phyloP scores from a whole-genome alignment of 2,113 vertebrate genomes.

The Protobothrops mucrosquamatus region DNA sequence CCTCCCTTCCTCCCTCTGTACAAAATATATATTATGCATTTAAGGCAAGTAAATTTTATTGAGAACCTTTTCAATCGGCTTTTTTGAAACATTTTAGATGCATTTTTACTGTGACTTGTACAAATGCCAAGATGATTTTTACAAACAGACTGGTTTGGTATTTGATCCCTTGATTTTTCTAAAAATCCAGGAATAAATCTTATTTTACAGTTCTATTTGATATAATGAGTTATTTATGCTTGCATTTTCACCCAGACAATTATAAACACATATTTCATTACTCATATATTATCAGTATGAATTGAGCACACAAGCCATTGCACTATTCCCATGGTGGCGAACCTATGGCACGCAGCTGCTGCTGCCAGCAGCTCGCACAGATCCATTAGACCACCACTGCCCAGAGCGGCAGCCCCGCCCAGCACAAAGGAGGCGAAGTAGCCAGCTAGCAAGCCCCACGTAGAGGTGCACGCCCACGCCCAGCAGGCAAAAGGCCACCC shows the following conservation, averaged over 20 bases:
- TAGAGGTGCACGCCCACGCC: too few relatives aligned
- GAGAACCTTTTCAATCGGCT: not conserved
- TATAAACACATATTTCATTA: not conserved
- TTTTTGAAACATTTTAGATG: not conserved
- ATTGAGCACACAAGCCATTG: not conserved
- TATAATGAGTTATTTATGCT: not conserved
- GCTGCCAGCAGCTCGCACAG: too few relatives aligned
- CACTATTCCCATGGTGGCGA: not conserved
- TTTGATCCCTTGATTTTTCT: not conserved
- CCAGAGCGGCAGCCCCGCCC: too few relatives aligned
- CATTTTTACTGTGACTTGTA: not conserved
- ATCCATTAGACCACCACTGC: too few relatives aligned
- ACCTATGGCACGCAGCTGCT: too few relatives aligned
- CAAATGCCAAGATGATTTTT: not conserved
- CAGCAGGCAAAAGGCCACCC: too few relatives aligned
- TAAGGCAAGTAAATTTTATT: not conserved
- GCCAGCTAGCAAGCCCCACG: too few relatives aligned
- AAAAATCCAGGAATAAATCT: not conserved
- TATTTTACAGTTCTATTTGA: not conserved
- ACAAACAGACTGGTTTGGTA: not conserved
- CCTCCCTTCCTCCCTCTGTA: too few relatives aligned
- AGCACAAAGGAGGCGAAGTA: too few relatives aligned
- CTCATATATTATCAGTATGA: not conserved
- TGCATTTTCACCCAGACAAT: not conserved
- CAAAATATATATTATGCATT: not conserved